Percentiles rank a stretch among this genome's conserved stretches.
Conservation (phyloP, 2,888 invertebrate genomes). For the Punctoribates punctum region DNA sequence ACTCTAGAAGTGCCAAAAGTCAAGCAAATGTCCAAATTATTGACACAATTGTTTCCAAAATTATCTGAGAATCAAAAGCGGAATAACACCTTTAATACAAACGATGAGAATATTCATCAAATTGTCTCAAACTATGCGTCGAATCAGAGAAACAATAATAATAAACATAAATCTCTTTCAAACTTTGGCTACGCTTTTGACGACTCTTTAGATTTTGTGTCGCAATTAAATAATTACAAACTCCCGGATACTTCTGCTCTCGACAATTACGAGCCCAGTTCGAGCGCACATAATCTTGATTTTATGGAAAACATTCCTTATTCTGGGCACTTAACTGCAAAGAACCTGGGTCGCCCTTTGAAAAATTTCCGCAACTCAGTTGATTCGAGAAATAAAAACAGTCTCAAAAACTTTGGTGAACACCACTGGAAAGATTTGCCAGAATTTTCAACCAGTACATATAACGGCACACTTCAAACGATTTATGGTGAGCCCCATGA, state of each 20-base stretch:
- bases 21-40: neutral
- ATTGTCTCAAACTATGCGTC: neutral
- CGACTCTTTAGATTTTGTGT: neutral
- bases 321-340: neutral
- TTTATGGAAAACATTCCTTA: neutral
- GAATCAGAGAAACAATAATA: neutral
- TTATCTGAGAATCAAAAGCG: neutral
- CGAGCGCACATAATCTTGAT: neutral
- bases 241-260: neutral
- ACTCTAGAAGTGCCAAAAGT: constrained; percentile 23
- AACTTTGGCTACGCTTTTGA: constrained; percentile 2
- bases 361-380: neutral
- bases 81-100: neutral
- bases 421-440: neutral
- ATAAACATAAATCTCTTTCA: neutral
- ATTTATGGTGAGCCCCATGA: neutral
- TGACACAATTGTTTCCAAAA: neutral
- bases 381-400: neutral
- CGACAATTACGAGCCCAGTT: neutral
- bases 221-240: neutral
- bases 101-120: neutral
- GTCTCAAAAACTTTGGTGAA: neutral
- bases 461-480: neutral
- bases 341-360: neutral
- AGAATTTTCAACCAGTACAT: neutral